Base-by-base conservation (phyloP, 2,888 invertebrate species). In the Cryptosula pallasiana region DNA sequence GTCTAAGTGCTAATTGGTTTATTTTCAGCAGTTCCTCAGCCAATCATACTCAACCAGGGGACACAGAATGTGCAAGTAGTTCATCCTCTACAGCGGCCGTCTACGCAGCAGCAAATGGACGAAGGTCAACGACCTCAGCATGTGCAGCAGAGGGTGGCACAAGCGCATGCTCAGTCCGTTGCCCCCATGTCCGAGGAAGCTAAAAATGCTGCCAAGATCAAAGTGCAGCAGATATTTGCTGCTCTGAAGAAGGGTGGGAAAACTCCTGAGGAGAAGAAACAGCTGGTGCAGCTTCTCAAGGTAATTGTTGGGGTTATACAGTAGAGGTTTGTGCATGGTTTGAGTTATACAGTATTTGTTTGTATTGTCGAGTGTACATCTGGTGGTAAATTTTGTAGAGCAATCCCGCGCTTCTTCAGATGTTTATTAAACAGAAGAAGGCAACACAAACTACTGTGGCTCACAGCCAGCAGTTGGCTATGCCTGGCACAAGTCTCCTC, bases 1-100 rank as follows among this genome's bases (percentile, higher is more conserved):
- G 9, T 45, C 20, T 45, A 45, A 13, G 9, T 45, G 9, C 20
- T 45, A 20, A 45, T 13, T 20, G 9, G 45, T 20, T 45, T 9
- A 13, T 45, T 57, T 63, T 27, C n/a, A 63, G 63, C n/a, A 29
- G 1, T 63, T 2, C 32, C 63, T 32, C 63, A 63, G 63, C 63
- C 63, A 3, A 63, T 63, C 13, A 27, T 63, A 9, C 63, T 63
- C 9, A 63, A 32, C 63, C 63, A 63, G 34, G 63, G 63, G 5
- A 63, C 32, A 13, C 63, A 63, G 63, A 63, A 63, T 63, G 63
- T 63, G 9, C 63, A 63, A 32, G 63, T 63, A 2, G 63, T 63
- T 20, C 63, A 27, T 13, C 63, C 63, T 13, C 63, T 32, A 9
- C 29, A 63, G 34, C 63, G 32, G 25, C n/a, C n/a, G n/a, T n/a